Conservation (phyloP, 2,113 vertebrate genomes). For the Macaca nemestrina region DNA sequence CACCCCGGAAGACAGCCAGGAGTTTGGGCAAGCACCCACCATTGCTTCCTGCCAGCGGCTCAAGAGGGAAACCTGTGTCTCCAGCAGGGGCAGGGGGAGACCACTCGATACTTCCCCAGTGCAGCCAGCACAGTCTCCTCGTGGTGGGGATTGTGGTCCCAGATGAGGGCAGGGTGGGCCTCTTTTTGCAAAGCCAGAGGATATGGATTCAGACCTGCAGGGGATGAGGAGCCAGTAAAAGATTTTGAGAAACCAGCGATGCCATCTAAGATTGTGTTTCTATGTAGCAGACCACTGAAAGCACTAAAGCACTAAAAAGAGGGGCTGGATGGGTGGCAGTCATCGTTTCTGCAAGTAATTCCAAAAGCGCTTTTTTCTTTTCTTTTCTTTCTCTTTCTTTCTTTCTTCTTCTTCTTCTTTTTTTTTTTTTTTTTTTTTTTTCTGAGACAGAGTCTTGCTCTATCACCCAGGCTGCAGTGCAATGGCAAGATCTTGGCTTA, state of each 20-base stretch:
- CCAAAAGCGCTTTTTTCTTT: background rate
- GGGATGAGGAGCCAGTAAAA: background rate
- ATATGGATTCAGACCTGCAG: background rate
- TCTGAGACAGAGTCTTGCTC: no score
- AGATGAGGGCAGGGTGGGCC: no score
- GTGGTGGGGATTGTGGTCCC: rapidly evolving
- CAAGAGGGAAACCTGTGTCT: background rate
- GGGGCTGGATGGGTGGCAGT: background rate
- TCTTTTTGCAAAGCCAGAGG: background rate
- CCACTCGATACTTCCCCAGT: no score
- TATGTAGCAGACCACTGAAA: rapidly evolving
- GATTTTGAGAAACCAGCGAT: background rate
- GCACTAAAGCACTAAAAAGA: no score
- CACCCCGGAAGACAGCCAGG: background rate
- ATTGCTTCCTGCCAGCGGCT: background rate
- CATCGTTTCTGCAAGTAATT: background rate
- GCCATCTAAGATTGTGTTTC: background rate
- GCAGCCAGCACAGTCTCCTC: no score
- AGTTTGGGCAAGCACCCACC: background rate
- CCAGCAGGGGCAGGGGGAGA: no score
- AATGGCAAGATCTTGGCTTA: no score
- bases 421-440: no score
- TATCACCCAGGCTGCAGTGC: no score
- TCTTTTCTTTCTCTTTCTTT: no score
- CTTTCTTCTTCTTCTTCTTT: no score